Evolutionary conservation across 2,888 invertebrate species (phyloP), one percentile per base, ranked within the genome.

Genomic region (Keiferia lycopersicella): DNA sequence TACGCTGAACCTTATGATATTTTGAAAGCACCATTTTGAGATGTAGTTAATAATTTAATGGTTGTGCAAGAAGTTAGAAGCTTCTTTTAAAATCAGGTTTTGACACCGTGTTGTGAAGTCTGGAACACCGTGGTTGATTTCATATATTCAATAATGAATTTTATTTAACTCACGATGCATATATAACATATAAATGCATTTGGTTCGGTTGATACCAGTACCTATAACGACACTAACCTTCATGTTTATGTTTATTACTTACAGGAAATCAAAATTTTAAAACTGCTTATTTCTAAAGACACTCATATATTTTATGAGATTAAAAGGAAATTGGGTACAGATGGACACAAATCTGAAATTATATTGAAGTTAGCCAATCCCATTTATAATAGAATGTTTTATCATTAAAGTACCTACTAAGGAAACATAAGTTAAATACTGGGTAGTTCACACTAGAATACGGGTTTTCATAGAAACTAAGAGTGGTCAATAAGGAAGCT

Each of bases 401-500:
- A 45, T 45, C 2, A 45, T 16, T 45, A 53, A 22, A 11, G 20
- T 59, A 39, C n/a, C n/a, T n/a, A n/a, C 41, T 14, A 59, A 11
- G 39, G 14, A 59, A 41, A 16, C 26, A 59, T 41, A n/a, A 41
- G 3, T 12, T 38, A 41, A 12, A 7, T 16, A 11, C 18, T 20
- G 16, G 22, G 69, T 73, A 68, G 74, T 65, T 60, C 69, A 68
- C 73, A 30, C 48, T 26, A 8, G 68, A 66, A 73, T 68, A 71
- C 73, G 71, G 62, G 68, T 64, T 74, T 72, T 67, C 67, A 66
- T 65, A 66, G 78, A 82, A 80, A 83, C 73, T 64, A 81, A 83
- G 81, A 83, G 82, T 76, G 70, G 72, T 68, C 66, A 72, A 83
- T 82, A 82, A 82, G 82, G 83, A 83, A 82, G 78, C 73, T 69